Percentiles rank a stretch among this genome's conserved stretches.
phyloP scores from a whole-genome alignment of 2,797 vertebrate genomes.

The Enteromius anoplus region DNA sequence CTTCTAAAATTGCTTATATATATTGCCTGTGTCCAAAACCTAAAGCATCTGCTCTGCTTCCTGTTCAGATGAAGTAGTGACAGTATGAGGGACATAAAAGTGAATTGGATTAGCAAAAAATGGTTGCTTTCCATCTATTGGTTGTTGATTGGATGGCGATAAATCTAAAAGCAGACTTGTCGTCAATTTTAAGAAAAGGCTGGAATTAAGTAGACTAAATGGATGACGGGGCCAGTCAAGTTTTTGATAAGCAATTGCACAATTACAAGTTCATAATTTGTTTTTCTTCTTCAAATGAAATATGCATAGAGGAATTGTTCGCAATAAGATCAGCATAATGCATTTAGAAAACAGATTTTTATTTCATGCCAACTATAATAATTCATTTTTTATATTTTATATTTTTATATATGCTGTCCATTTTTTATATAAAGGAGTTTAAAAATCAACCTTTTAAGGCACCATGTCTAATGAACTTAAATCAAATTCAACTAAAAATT shows the following conservation, averaged over 20 bases:
- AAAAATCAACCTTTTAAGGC: neutral
- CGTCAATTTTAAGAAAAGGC: neutral
- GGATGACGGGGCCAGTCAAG: neutral
- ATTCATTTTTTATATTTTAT: neutral
- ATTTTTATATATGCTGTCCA: too few relatives aligned
- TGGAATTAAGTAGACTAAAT: neutral
- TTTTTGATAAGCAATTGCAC: neutral
- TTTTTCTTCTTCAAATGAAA: neutral
- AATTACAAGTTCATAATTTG: neutral
- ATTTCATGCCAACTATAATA: neutral
- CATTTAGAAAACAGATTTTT: neutral
- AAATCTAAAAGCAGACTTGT: neutral
- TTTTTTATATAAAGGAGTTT: neutral
- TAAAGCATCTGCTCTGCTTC: neutral
- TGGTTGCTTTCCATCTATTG: neutral
- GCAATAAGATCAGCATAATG: neutral
- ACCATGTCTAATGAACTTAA: neutral
- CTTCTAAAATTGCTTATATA: neutral
- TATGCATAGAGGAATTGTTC: neutral
- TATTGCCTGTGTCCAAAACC: neutral
- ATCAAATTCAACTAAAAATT: constrained; percentile 17
- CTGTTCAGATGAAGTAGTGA: neutral
- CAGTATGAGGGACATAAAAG: neutral
- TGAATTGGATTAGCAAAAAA: neutral
- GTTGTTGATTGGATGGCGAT: neutral